Conservation (phyloP, 2,113 vertebrate genomes). For the Patagioenas fasciata region DNA sequence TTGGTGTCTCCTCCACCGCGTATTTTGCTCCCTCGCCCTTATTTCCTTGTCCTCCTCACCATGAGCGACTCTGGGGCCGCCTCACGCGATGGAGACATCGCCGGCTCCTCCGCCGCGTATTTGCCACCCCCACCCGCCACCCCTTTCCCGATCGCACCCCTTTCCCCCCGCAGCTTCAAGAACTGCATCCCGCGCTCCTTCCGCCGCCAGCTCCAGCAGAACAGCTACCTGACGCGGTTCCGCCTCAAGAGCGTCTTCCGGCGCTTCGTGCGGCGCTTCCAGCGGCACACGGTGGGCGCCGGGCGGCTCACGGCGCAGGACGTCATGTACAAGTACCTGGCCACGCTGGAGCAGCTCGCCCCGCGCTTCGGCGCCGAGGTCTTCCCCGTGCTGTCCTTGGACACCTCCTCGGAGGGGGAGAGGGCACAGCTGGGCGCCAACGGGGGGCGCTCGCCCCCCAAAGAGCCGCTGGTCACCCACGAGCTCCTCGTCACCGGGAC, state of each 20-base stretch:
- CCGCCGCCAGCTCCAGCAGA: conserved; percentile 78
- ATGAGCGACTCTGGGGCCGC: too few species aligned
- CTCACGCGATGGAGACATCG: too few species aligned
- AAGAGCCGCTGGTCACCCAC: conserved; percentile 32
- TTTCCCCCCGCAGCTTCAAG: conserved; percentile 76
- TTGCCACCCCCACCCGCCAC: too few species aligned
- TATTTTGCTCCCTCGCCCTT: too few species aligned
- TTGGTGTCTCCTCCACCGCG: too few species aligned
- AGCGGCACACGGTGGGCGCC: conserved; percentile 77
- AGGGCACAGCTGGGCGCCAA: conserved; percentile 51
- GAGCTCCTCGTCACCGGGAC: conserved; percentile 83
- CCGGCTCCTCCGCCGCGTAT: too few species aligned
- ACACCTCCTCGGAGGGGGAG: conserved; percentile 64
- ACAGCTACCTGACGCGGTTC: conserved; percentile 81
- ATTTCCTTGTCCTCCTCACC: too few species aligned
- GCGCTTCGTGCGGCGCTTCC: conserved; percentile 83
- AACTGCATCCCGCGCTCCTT: conserved; percentile 89
- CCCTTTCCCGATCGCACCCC: neutral
- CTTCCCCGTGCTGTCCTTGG: conserved; percentile 67
- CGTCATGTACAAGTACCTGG: conserved; percentile 90
- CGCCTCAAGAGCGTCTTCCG: conserved; percentile 82
- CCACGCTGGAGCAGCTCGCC: conserved; percentile 84
- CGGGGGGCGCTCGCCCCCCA: neutral
- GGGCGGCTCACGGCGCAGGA: conserved; percentile 76
- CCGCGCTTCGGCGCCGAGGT: conserved; percentile 81